These are phyloP conservation scores for Platichthys stellatus DNA, from an alignment of 2,113 vertebrate genomes.

Conservation along the genomic window DNA sequence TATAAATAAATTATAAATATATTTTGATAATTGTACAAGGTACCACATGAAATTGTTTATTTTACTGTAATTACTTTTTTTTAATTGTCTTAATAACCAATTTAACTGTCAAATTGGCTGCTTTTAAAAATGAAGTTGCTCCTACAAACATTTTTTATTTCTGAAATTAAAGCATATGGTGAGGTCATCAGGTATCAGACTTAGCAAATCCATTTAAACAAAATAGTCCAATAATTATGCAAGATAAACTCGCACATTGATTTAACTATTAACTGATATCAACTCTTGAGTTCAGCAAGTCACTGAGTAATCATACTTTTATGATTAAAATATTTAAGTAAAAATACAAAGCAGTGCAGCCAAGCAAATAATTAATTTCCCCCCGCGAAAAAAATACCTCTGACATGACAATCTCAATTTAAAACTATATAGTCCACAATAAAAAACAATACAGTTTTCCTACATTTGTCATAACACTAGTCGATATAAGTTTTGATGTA, in stretches of 20 bases:
- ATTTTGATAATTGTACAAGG: too few species aligned
- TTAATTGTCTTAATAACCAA: too few species aligned
- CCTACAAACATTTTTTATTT: neutral
- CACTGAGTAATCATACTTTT: neutral
- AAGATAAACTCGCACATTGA: neutral
- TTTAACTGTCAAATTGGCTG: neutral
- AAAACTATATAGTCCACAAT: too few species aligned
- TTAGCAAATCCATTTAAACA: neutral
- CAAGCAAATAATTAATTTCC: slow-evolving; percentile 2
- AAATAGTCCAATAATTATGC: neutral
- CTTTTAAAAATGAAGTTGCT: neutral
- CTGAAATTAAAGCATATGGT: neutral
- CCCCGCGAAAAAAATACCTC: neutral
- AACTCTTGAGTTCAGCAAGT: neutral
- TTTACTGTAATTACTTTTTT: too few species aligned
- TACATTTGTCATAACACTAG: neutral
- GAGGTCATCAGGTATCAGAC: neutral
- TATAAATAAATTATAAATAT: too few species aligned
- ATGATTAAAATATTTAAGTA: neutral
- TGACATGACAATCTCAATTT: neutral
- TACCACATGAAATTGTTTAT: too few species aligned
- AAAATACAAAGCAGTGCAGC: neutral
- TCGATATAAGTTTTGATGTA: slow-evolving; percentile 22
- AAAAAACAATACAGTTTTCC: neutral
- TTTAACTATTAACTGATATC: neutral